These are phyloP conservation scores for Diabrotica balteata DNA, from an alignment of 2,888 invertebrate genomes.

Conservation along the genomic window DNA sequence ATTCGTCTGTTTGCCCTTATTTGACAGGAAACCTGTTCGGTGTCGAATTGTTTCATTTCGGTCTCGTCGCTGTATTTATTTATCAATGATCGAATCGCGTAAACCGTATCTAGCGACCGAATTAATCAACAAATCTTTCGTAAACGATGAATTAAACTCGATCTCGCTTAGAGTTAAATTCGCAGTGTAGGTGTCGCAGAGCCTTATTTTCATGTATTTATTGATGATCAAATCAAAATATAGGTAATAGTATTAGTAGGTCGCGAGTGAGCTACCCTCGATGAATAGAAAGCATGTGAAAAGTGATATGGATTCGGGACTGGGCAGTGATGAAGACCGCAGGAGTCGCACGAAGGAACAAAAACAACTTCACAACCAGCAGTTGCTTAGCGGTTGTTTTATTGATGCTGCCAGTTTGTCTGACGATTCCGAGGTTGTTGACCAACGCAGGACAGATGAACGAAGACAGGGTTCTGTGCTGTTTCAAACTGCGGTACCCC, in stretches of 20 bases:
- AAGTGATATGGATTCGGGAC: constrained; percentile 57
- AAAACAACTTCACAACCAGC: constrained; percentile 56
- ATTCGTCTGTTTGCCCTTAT: constrained; percentile 2
- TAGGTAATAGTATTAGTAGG: constrained; percentile 37
- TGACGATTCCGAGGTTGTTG: constrained; percentile 68
- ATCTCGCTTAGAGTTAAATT: constrained; percentile 5
- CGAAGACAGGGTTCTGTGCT: constrained; percentile 66
- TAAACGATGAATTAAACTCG: constrained; percentile 20
- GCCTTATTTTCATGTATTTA: constrained; percentile 18
- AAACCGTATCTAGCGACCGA: constrained; percentile 1
- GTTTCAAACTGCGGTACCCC: constrained; percentile 69
- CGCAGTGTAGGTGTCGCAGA: constrained; percentile 8
- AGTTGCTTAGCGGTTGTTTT: constrained; percentile 68
- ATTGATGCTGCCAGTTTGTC: constrained; percentile 79
- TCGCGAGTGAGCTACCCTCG: constrained; percentile 32
- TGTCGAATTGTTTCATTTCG: constrained; percentile 4
- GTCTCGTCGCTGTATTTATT: constrained; percentile 17
- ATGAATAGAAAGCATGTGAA: constrained; percentile 47
- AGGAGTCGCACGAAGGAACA: constrained; percentile 57
- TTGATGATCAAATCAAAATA: constrained; percentile 23
- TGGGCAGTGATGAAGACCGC: constrained; percentile 59
- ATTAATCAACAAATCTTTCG: not conserved
- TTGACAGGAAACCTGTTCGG: constrained; percentile 30
- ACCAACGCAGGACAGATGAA: constrained; percentile 65
- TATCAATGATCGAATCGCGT: constrained; percentile 19